These are phyloP conservation scores for Meloidogyne chitwoodi DNA, from an alignment of 1,140 invertebrate species.

Conservation along the genomic window DNA sequence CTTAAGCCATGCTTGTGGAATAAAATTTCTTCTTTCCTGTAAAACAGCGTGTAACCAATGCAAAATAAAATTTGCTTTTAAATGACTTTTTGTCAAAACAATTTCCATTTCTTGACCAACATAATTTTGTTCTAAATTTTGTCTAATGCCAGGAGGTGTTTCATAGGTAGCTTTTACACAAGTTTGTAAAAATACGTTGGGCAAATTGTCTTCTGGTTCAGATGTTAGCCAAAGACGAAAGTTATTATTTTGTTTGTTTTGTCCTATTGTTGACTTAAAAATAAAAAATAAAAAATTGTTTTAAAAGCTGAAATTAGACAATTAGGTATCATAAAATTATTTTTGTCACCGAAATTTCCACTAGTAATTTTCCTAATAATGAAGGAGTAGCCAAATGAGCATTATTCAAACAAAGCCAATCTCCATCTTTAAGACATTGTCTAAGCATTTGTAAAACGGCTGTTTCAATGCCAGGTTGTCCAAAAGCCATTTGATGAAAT, in stretches of 20 bases:
- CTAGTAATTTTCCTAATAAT: not conserved
- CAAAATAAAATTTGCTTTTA: slow-evolving; percentile 65
- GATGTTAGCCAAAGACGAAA: slow-evolving; percentile 77
- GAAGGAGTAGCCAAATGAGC: slow-evolving; percentile 77
- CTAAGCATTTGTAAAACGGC: slow-evolving; percentile 26
- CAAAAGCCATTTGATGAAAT: slow-evolving; percentile 46
- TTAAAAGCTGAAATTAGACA: no score
- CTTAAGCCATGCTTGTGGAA: slow-evolving; percentile 67
- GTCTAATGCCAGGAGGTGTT: slow-evolving; percentile 67
- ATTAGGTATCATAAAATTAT: no score
- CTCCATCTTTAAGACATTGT: slow-evolving; percentile 51
- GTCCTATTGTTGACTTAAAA: slow-evolving; percentile 61
- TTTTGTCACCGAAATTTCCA: not conserved
- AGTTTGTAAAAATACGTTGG: slow-evolving; percentile 67
- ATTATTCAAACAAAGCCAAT: slow-evolving; percentile 64
- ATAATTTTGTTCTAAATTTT: slow-evolving; percentile 62
- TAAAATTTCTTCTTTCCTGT: slow-evolving; percentile 79
- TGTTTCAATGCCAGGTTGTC: slow-evolving; percentile 31
- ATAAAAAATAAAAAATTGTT: not conserved
- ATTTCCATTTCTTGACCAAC: slow-evolving; percentile 61
- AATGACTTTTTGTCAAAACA: not conserved
- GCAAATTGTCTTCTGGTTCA: slow-evolving; percentile 70
- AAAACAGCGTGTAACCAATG: slow-evolving; percentile 80
- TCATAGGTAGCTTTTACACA: slow-evolving; percentile 82
- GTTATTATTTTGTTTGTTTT: slow-evolving; percentile 50